Conservation (phyloP, 2,113 vertebrate species). For the Xiphophorus hellerii region DNA sequence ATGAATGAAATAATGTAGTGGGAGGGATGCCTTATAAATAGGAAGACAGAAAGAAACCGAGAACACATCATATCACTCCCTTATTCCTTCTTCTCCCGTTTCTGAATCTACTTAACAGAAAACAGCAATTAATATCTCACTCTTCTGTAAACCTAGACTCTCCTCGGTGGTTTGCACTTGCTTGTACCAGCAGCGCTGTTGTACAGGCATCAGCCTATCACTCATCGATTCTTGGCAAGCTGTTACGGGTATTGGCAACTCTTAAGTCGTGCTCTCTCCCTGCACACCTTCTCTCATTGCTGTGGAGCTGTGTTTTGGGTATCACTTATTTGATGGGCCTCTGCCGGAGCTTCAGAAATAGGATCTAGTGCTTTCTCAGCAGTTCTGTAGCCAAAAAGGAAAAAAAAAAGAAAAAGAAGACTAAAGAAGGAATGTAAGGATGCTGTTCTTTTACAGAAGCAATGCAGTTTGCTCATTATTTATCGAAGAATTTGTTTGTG, state of each 20-base stretch:
- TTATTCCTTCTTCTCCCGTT: neutral
- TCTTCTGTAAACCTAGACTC: conserved; percentile 1
- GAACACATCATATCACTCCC: neutral
- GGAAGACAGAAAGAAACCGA: neutral
- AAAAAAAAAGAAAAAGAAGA: neutral
- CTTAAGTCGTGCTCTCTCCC: conserved; percentile 34
- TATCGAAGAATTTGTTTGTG: too few relatives aligned
- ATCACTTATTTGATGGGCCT: conserved; percentile 44
- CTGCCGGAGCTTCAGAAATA: conserved; percentile 45
- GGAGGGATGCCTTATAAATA: neutral
- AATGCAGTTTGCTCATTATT: neutral
- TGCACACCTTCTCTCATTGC: conserved; percentile 17
- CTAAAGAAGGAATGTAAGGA: conserved; percentile 7
- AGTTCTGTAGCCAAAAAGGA: conserved; percentile 36
- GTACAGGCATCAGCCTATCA: conserved; percentile 40
- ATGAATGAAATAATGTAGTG: conserved; percentile 11
- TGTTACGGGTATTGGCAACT: conserved; percentile 41
- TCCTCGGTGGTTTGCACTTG: conserved; percentile 26
- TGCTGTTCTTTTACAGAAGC: neutral
- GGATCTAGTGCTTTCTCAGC: conserved; percentile 54
- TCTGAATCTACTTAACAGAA: conserved; percentile 1
- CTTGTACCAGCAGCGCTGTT: conserved; percentile 40
- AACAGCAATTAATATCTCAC: conserved; percentile 13
- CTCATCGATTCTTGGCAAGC: conserved; percentile 61
- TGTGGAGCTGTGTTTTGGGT: conserved; percentile 33